Percentiles rank a stretch among this genome's conserved stretches.
Conservation (phyloP, 2,113 vertebrate genomes). For the Mirounga angustirostris region DNA sequence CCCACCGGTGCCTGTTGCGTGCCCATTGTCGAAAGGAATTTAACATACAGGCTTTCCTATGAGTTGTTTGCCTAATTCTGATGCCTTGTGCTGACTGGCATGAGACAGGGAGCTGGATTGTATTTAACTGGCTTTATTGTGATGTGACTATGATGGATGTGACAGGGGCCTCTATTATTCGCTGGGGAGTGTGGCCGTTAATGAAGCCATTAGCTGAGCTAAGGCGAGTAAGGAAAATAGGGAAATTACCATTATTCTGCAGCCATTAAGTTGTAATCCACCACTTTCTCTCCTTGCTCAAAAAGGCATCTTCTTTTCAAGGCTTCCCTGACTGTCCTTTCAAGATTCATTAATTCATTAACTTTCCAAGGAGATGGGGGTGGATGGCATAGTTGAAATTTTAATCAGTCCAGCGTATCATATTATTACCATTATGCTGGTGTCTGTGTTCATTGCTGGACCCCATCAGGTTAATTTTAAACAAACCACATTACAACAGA, state of each 20-base stretch:
- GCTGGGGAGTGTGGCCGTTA: slow-evolving; percentile 90
- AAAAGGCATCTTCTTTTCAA: slow-evolving; percentile 89
- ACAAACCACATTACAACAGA: slow-evolving; percentile 86
- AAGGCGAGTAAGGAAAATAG: slow-evolving; percentile 92
- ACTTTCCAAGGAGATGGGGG: slow-evolving; percentile 90
- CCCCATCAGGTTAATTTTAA: slow-evolving; percentile 87
- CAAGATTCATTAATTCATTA: slow-evolving; percentile 95
- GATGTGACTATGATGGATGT: slow-evolving; percentile 93
- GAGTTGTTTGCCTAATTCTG: slow-evolving; percentile 85
- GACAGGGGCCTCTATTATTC: slow-evolving; percentile 90
- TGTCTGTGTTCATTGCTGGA: slow-evolving; percentile 84
- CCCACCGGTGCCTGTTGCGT: slow-evolving; percentile 81
- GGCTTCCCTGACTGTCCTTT: slow-evolving; percentile 91
- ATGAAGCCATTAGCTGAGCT: slow-evolving; percentile 95
- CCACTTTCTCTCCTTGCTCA: slow-evolving; percentile 90
- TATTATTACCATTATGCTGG: slow-evolving; percentile 87
- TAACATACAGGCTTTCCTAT: slow-evolving; percentile 82
- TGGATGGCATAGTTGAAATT: slow-evolving; percentile 87
- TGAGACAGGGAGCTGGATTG: slow-evolving; percentile 88
- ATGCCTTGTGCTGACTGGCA: slow-evolving; percentile 82
- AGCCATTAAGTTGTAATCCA: slow-evolving; percentile 94
- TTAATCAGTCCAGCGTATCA: slow-evolving; percentile 87
- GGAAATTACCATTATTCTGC: slow-evolving; percentile 93
- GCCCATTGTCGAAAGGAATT: slow-evolving; percentile 79
- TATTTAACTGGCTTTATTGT: slow-evolving; percentile 92